Evolutionary conservation across 2,113 vertebrate species (phyloP), one percentile per base, ranked within the genome.

Genomic region (Furnarius figulus): DNA sequence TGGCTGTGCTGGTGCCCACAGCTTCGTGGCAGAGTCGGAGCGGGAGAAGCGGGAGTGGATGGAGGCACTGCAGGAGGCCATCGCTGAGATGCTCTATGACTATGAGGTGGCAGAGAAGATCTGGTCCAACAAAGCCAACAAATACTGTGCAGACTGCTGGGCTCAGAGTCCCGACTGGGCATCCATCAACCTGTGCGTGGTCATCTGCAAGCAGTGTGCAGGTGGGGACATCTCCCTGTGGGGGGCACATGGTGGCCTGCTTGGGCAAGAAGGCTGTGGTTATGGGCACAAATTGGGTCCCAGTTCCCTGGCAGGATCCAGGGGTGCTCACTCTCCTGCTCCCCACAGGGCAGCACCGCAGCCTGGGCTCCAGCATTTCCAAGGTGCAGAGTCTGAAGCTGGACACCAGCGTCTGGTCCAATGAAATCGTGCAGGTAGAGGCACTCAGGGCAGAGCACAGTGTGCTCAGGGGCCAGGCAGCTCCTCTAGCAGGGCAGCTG

Each of bases 121-220:
- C 98, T 99, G 99, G 99, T 99, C 99, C 91, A 99, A 99, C 98
- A 98, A 99, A 81, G 99, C 98, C 76, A 99, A 99, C 97, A 98
- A 98, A 90, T 95, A 94, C 30, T 99, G 99, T 37, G 99, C 99
- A 0, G 99, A 99, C 97, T 99, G 99, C 87, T 98, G 98, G 88
- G 98, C 99, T 79, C 97, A 93, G 52, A 99, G 98, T 89, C 99
- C 99, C 0, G 99, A 99, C 98, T 99, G 99, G 99, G 99, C 99
- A 5, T 99, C 99, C 84, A 99, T 99, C 98, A 99, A 99, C 97
- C 97, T 99, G 85, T 99, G 99, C 8, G 99, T 99, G 85, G 98
- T 99, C 94, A 99, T 99, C 98, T 99, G 99, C 98, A 99, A 99
- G 97, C 99, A 99, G 96, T 99, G 99, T 37, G 99, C 99, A 98